Evolutionary conservation across 2,888 invertebrate genomes (phyloP).

Genomic region (Thyatira batis): DNA sequence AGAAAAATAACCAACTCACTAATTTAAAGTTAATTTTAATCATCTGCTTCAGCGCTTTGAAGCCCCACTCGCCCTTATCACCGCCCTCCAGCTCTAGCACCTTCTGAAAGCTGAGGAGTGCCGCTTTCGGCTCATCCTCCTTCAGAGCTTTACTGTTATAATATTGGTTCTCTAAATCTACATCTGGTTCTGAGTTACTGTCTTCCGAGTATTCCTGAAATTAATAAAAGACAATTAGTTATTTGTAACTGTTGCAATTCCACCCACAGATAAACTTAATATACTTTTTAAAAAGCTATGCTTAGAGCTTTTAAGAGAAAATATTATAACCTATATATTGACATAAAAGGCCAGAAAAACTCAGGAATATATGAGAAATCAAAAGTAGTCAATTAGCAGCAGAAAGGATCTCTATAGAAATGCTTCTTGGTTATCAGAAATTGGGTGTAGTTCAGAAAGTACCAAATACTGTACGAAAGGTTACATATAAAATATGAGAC

Average conservation of each 20-base stretch:
- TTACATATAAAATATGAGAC: too few relatives aligned
- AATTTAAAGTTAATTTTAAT: constrained; percentile 99
- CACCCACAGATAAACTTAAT: too few relatives aligned
- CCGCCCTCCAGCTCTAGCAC: constrained; percentile 98
- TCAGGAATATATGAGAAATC: too few relatives aligned
- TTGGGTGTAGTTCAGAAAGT: too few relatives aligned
- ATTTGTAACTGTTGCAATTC: not conserved
- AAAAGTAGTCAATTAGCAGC: too few relatives aligned
- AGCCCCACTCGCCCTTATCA: constrained; percentile 99
- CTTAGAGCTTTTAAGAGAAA: too few relatives aligned
- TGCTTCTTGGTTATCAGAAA: too few relatives aligned
- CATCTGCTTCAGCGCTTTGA: constrained; percentile 99
- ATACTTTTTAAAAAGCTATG: too few relatives aligned
- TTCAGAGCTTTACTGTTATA: constrained; percentile 99
- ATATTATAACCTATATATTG: too few relatives aligned
- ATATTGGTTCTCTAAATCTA: constrained; percentile 99
- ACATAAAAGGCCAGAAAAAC: too few relatives aligned
- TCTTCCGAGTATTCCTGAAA: constrained; percentile 99
- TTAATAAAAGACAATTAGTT: constrained; percentile 4
- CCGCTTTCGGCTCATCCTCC: constrained; percentile 96
- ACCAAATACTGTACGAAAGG: too few relatives aligned
- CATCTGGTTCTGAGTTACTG: constrained; percentile 99
- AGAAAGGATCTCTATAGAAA: too few relatives aligned
- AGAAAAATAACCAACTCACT: constrained; percentile 77
- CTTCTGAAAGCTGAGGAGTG: constrained; percentile 96